These are phyloP conservation scores for Brachypodius melanocephalos DNA, from an alignment of 2,113 vertebrate genomes.

Conservation along the genomic window DNA sequence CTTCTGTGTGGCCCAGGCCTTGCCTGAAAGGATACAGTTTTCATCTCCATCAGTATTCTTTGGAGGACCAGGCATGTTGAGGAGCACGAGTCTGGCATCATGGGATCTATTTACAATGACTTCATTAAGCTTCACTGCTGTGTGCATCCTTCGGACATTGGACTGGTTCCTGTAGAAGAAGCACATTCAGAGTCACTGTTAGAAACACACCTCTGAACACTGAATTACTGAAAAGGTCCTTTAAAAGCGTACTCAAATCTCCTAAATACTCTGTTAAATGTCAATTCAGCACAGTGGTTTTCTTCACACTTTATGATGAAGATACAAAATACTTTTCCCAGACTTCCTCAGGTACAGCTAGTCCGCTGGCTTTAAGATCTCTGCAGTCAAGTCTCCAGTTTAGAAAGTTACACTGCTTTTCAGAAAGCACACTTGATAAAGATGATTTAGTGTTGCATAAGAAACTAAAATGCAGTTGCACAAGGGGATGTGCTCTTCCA, in stretches of 20 bases:
- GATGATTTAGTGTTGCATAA: background rate
- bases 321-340: background rate
- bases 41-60: slow-evolving; percentile 92
- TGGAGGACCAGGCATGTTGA: slow-evolving; percentile 99
- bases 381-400: background rate
- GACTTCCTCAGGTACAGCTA: background rate
- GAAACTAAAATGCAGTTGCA: background rate
- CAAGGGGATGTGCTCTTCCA: background rate
- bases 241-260: background rate
- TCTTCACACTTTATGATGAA: background rate
- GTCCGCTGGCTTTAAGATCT: background rate
- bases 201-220: background rate
- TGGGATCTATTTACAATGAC: slow-evolving; percentile 95
- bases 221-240: background rate
- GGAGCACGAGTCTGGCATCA: slow-evolving; percentile 92
- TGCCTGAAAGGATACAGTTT: slow-evolving; percentile 91
- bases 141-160: slow-evolving; percentile 97
- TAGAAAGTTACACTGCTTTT: background rate
- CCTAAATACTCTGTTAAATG: background rate
- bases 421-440: background rate
- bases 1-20: background rate
- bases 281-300: background rate
- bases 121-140: slow-evolving; percentile 96
- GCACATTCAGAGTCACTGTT: background rate
- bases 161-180: slow-evolving; percentile 84